These are phyloP conservation scores for Calephelis perditalis DNA, from an alignment of 2,888 invertebrate genomes.

Conservation along the genomic window DNA sequence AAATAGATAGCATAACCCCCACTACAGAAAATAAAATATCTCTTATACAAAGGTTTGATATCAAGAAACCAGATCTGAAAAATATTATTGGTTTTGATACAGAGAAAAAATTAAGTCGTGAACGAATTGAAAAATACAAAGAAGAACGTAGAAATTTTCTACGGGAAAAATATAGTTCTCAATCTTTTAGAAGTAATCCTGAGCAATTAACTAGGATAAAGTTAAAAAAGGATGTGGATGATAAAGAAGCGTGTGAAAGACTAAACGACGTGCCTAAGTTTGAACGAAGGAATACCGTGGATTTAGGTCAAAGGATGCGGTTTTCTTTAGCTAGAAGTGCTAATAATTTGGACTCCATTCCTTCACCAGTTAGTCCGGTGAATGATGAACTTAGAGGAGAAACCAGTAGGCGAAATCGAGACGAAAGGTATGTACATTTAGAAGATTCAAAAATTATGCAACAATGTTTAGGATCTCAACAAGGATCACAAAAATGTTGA, in stretches of 20 bases:
- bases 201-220: conserved; percentile 67
- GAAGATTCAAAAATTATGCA: neutral
- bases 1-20: conserved; percentile 69
- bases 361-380: conserved; percentile 39
- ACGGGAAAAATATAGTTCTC: conserved; percentile 91
- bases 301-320: conserved; percentile 64
- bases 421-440: conserved; percentile 28
- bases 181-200: conserved; percentile 84
- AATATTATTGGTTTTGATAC: conserved; percentile 59
- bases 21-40: conserved; percentile 81
- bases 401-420: conserved; percentile 19
- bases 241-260: conserved; percentile 42
- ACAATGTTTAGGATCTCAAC: too few species aligned
- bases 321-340: conserved; percentile 61
- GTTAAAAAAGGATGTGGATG: conserved; percentile 53
- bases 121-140: conserved; percentile 93
- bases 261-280: conserved; percentile 56
- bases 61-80: conserved; percentile 51
- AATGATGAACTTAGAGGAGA: conserved; percentile 23
- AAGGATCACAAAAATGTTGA: too few species aligned
- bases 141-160: conserved; percentile 91
- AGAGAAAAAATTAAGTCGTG: conserved; percentile 82
- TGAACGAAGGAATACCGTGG: conserved; percentile 69
- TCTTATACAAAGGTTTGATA: conserved; percentile 71
- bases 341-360: conserved; percentile 58